Base-by-base conservation (phyloP, 2,888 invertebrate species). In the Mechanitis messenoides region DNA sequence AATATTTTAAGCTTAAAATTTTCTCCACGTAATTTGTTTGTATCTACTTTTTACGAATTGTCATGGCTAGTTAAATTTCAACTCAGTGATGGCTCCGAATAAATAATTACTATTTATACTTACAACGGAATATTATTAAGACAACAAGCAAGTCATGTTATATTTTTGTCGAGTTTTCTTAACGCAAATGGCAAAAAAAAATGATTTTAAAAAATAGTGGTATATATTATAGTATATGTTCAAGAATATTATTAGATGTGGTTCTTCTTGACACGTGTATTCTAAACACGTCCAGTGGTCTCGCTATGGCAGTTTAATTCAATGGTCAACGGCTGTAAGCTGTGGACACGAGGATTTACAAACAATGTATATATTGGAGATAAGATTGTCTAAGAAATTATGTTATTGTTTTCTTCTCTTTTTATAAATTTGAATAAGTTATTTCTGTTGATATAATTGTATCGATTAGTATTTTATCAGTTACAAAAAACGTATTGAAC, bases 271-370 rank as follows among this genome's bases (percentile, higher is more conserved):
- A 50, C 31, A 31, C 9, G 50, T 31, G 28, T 70, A 81, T 82
- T 79, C 82, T 58, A 63, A 68, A 73, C 79, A 80, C 81, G 81
- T 76, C 71, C 75, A 69, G 70, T 72, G 71, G 73, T 74, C 75
- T 76, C 74, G 76, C 77, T 75, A 75, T 76, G 75, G 78, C 78
- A 81, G 76, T 79, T 81, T 81, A 81, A 83, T 83, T 81, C 79
- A 81, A 80, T 83, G 76, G 76, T 74, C 65, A 66, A 70, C 65
- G 73, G 76, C 76, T 77, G 70, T 67, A 69, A 71, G 63, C 68
- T 69, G 69, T 70, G 72, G 72, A 64, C 69, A 69, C 67, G 62
- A 60, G 74, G 74, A 74, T 76, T 76, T 74, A 75, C 76, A 74
- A 77, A 77, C 74, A 61, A 31, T 31, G 50, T 50, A 50, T 50